Evolutionary conservation across 2,797 vertebrate genomes (phyloP).

Genomic region (Meda fulgida): DNA sequence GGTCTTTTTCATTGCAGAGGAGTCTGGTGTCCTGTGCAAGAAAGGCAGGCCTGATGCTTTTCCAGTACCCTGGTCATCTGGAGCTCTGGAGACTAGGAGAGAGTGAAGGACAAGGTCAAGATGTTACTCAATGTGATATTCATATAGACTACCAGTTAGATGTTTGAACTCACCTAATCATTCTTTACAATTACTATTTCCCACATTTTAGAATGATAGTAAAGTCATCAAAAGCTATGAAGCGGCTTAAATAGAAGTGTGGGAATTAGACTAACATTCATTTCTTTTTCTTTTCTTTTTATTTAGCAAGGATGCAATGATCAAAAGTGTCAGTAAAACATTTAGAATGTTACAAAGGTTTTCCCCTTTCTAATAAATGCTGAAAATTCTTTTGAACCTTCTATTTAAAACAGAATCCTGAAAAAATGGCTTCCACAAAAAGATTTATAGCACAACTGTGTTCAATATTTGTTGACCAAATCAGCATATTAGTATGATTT

Average conservation of each 20-base stretch:
- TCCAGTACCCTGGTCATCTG: constrained; percentile 89
- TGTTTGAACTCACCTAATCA: background rate
- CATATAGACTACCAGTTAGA: background rate
- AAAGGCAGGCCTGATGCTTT: constrained; percentile 87
- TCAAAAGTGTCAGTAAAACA: background rate
- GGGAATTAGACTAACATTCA: background rate
- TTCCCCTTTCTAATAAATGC: background rate
- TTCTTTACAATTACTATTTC: background rate
- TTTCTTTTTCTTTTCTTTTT: background rate
- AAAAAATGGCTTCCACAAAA: background rate
- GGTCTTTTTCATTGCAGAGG: constrained; percentile 70
- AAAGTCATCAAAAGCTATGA: background rate
- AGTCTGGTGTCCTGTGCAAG: constrained; percentile 86
- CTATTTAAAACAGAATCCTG: background rate
- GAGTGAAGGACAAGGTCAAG: constrained; percentile 81
- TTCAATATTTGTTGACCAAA: background rate
- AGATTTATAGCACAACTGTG: background rate
- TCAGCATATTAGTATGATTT: background rate
- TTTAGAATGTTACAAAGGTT: background rate
- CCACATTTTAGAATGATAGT: background rate
- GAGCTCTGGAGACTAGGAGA: constrained; percentile 94
- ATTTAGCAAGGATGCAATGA: background rate
- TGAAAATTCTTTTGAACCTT: background rate
- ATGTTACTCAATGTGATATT: background rate
- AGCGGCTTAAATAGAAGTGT: background rate